Conservation (phyloP, 2,113 vertebrate species). For the Takifugu flavidus region DNA sequence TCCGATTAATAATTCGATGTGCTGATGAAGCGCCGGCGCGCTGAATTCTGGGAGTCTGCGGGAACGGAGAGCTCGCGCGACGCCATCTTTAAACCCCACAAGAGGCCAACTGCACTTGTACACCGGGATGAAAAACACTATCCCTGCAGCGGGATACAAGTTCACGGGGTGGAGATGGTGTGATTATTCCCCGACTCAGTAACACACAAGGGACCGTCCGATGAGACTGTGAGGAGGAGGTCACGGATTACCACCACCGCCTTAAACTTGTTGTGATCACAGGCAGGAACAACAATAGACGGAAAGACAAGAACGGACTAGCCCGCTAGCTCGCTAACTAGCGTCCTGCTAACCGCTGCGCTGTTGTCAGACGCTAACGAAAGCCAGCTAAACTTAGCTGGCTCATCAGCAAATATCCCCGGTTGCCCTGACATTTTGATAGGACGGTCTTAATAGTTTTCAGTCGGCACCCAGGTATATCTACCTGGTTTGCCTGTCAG, state of each 20-base stretch:
- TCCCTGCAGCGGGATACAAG: conserved; percentile 37
- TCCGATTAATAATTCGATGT: neutral
- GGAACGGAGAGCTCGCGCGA: conserved; percentile 56
- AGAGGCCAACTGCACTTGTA: conserved; percentile 65
- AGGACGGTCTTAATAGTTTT: conserved; percentile 11
- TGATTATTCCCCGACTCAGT: conserved; percentile 15
- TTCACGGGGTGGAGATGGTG: conserved; percentile 31
- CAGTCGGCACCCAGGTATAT: conserved; percentile 2
- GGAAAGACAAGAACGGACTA: conserved; percentile 70
- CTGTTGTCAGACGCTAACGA: conserved; percentile 43
- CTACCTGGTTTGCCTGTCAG: neutral
- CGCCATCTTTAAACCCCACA: conserved; percentile 84
- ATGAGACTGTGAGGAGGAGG: conserved; percentile 25
- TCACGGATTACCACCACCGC: conserved; percentile 17
- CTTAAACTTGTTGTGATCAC: conserved; percentile 40
- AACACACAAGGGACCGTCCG: conserved; percentile 13
- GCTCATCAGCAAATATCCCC: conserved; percentile 23
- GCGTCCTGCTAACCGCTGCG: conserved; percentile 39
- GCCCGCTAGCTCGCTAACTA: conserved; percentile 49
- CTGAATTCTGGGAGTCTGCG: conserved; percentile 74
- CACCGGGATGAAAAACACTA: conserved; percentile 63
- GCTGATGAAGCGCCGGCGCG: conserved; percentile 34
- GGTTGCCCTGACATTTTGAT: conserved; percentile 20
- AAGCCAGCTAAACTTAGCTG: conserved; percentile 38
- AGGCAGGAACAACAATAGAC: conserved; percentile 69